Evolutionary conservation across 2,797 vertebrate species (phyloP), one percentile per base, ranked within the genome.

Genomic region (Peromyscus eremicus): DNA sequence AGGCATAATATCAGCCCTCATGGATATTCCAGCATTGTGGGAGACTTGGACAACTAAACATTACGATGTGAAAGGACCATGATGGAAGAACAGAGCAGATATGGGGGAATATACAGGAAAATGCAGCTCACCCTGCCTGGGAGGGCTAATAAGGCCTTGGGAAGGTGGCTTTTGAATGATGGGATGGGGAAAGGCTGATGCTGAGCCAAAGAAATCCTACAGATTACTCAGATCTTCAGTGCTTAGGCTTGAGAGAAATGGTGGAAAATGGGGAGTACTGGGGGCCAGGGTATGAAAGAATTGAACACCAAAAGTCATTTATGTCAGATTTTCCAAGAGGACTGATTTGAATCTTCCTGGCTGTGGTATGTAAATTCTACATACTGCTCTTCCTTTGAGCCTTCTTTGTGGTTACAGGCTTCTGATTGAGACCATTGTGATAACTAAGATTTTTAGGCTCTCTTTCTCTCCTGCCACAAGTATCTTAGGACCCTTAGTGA

Each of bases 261-360:
- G 27, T 84, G n/a, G 43, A 76, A 55, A 81, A 70, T 80, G 83
- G 86, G 55, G 23, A 43, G 23, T 62, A 6, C 62, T 10, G n/a
- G 79, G 62, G 19, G 57, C 49, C 93, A 81, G 52, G 32, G 64
- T 87, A 37, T 77, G 12, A 92, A 94, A 64, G n/a, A 55, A 43
- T 40, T 66, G 0, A 40, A 8, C 70, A 34, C 82, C 49, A 73
- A 34, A 76, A 55, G 92, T 70, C 73, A 12, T 34, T 49, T 14
- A 10, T 52, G 16, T 40, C 37, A 71, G 6, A 34, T 95, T 97
- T 92, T 85, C 89, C 32, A 57, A 75, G 77, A n/a, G 70, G 66
- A 34, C 43, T 9, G 34, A 0, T 84, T 84, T 37, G 27, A 49
- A 57, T 60, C 37, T 55, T 84, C 43, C 40, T 84, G 3, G 52